Evolutionary conservation across 2,113 vertebrate genomes (phyloP).

Genomic region (Dissostichus mawsoni): DNA sequence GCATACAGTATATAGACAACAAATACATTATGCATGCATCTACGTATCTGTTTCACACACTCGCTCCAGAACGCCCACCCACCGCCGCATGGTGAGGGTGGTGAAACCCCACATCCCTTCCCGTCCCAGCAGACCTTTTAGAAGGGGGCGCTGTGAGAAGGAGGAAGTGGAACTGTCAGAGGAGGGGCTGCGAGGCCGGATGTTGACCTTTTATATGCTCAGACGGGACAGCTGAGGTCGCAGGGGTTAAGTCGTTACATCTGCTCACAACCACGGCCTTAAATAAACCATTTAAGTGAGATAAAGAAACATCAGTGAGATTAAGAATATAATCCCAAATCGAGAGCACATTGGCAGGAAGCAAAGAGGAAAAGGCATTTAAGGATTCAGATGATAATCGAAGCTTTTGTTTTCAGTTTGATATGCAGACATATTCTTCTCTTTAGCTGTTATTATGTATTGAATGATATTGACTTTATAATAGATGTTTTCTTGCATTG

Average conservation of each 20-base stretch:
- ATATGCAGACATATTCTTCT: too few species aligned
- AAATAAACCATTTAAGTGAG: constrained; percentile 22
- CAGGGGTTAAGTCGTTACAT: constrained; percentile 83
- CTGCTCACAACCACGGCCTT: constrained; percentile 65
- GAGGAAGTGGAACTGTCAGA: constrained; percentile 77
- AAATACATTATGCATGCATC: not conserved
- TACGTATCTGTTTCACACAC: not conserved
- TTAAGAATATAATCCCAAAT: not conserved
- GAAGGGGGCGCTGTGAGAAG: constrained; percentile 64
- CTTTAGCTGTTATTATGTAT: not conserved
- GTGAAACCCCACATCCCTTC: constrained; percentile 32
- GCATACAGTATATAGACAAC: not conserved
- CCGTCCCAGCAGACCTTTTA: not conserved
- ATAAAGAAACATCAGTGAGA: constrained; percentile 4
- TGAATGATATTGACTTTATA: not conserved
- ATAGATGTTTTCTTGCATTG: too few species aligned
- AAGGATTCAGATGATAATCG: too few species aligned
- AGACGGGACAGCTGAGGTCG: constrained; percentile 79
- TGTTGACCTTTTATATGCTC: constrained; percentile 85
- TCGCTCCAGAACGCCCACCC: not conserved
- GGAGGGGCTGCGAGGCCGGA: constrained; percentile 77
- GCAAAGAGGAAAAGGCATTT: not conserved
- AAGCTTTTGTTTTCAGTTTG: too few species aligned
- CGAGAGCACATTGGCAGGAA: not conserved
- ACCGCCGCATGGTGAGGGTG: not conserved